Evolutionary conservation across 2,797 vertebrate genomes (phyloP).

Genomic region (Mycteria americana): DNA sequence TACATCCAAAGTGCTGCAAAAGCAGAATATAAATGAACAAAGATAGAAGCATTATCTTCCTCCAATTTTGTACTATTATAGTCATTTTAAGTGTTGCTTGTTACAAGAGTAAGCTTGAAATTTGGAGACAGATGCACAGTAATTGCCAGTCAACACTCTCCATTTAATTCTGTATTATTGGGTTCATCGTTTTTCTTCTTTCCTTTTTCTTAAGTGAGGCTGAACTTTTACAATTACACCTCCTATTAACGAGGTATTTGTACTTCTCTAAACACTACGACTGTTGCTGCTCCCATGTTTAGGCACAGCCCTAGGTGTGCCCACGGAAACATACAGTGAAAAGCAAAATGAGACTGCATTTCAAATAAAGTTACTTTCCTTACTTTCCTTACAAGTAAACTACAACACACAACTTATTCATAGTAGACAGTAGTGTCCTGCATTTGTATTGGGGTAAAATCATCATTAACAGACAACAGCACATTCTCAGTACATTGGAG

Average conservation of each 20-base stretch:
- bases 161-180: not conserved
- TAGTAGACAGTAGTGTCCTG: not conserved
- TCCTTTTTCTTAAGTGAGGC: not conserved
- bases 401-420: not conserved
- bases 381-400: not conserved
- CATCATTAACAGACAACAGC: not conserved
- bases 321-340: not conserved
- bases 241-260: not conserved
- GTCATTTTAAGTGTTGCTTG: not conserved
- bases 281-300: not conserved
- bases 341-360: not conserved
- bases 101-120: not conserved
- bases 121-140: not conserved
- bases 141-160: not conserved
- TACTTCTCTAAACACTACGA: not conserved
- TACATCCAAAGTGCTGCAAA: not conserved
- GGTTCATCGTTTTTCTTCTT: not conserved
- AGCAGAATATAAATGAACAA: slow-evolving; percentile 8
- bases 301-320: not conserved
- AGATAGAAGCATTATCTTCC: not conserved
- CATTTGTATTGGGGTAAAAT: not conserved
- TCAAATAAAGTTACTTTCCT: not conserved
- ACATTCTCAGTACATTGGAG: not conserved
- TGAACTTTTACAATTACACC: not conserved
- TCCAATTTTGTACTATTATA: slow-evolving; percentile 2